Percentiles rank a stretch among this genome's conserved stretches.
phyloP scores from a whole-genome alignment of 2,888 invertebrate species.

The Gerris lacustris region DNA sequence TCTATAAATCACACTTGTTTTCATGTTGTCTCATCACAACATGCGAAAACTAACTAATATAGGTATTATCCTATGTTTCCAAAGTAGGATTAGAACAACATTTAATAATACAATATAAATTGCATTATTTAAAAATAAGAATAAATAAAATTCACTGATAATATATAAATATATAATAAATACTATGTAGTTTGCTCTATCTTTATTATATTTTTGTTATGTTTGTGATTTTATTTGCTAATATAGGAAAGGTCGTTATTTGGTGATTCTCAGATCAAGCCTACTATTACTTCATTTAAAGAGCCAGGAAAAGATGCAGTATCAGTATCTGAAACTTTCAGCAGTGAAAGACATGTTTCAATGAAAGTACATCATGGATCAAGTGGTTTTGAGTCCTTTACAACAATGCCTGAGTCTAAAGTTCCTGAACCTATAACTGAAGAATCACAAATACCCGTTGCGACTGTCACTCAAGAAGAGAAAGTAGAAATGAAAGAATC shows the following conservation, averaged over 20 bases:
- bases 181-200: too few relatives aligned
- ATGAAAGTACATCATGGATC: slow-evolving; percentile 29
- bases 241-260: not conserved
- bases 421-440: slow-evolving; percentile 29
- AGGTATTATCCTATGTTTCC: too few relatives aligned
- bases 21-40: too few relatives aligned
- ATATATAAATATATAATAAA: too few relatives aligned
- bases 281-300: not conserved
- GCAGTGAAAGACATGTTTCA: slow-evolving; percentile 32
- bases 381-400: not conserved
- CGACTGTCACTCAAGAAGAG: slow-evolving; percentile 14
- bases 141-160: too few relatives aligned
- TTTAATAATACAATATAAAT: too few relatives aligned
- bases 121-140: too few relatives aligned
- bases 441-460: not conserved
- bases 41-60: too few relatives aligned
- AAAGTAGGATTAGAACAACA: too few relatives aligned
- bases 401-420: slow-evolving; percentile 15
- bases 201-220: not conserved
- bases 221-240: not conserved
- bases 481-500: slow-evolving; percentile 33
- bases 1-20: too few relatives aligned
- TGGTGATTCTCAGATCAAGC: not conserved
- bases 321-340: slow-evolving; percentile 31
- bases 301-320: not conserved